Evolutionary conservation across 2,113 vertebrate species (phyloP), one percentile per base, ranked within the genome.

Genomic region (Fukomys damarensis): DNA sequence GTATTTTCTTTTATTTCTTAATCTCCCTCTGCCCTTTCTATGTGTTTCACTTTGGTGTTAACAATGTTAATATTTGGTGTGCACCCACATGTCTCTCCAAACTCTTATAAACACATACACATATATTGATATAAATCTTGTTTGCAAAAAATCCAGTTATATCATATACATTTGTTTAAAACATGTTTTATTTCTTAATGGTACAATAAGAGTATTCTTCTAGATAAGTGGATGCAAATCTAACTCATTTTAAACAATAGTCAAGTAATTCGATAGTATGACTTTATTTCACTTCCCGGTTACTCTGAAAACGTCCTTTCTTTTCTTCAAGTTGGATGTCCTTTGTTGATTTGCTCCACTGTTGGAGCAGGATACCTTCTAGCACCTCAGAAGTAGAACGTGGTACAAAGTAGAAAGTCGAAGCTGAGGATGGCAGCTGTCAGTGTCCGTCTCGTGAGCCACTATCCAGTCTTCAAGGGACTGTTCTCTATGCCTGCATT

Each of bases 251-350:
- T 28, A n/a, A 56, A 41, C 52, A 77, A 35, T 3, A 61, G n/a
- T 66, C 63, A 58, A 72, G 43, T 30, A 59, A 80, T 80, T 76
- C 54, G 7, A 2, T 54, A 22, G 1, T 63, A 8, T 83, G 66
- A 28, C 35, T 12, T 0, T 35, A 17, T 85, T 91, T 93, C 22
- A 32, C 76, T 79, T 54, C 19, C 76, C 35, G 49, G 28, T 81
- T 54, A 28, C 84, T 95, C 93, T 84, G 49, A 72, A 96, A 89
- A 35, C 28, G 85, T 49, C 63, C 70, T 76, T 85, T 28, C 3
- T 41, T 68, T 88, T 63, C 54, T 61, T 52, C 16, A 52, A 88
- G 4, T 24, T 54, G 43, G 24, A 17, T 49, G 5, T 16, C 26
- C 52, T 63, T 56, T 91, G 11, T 28, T 30, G 56, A 30, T 19